phyloP scores from a whole-genome alignment of 1,140 invertebrate genomes.

The Berghia stephanieae region DNA sequence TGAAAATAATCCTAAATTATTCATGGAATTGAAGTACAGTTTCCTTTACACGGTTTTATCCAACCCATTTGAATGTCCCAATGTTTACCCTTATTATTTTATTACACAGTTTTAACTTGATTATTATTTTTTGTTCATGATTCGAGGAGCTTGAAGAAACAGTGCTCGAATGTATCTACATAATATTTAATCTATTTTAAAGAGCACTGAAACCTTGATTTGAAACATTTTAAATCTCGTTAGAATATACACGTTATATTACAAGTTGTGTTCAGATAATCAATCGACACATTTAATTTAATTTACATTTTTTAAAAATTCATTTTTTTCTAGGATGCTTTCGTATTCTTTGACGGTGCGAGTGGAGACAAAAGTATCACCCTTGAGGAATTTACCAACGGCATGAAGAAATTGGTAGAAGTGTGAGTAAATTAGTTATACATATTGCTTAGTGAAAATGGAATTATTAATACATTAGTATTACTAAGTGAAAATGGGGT shows the following conservation, averaged over 20 bases:
- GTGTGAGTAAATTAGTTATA: neutral
- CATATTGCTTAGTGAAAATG: too few relatives aligned
- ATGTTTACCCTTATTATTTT: too few relatives aligned
- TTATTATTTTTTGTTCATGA: neutral
- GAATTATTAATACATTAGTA: neutral
- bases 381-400: neutral
- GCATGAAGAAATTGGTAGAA: neutral
- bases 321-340: neutral
- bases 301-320: neutral
- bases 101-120: too few relatives aligned
- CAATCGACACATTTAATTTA: neutral
- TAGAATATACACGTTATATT: neutral
- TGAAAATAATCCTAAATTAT: too few relatives aligned
- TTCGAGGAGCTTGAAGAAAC: neutral
- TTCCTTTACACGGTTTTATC: too few relatives aligned
- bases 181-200: neutral
- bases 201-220: too few relatives aligned
- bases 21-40: too few relatives aligned
- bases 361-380: slow-evolving; percentile 12
- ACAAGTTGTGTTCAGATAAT: neutral
- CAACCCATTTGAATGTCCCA: too few relatives aligned
- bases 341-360: slow-evolving; percentile 5
- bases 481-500: too few relatives aligned
- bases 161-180: neutral
- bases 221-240: neutral